phyloP scores from a whole-genome alignment of 1,140 invertebrate genomes.

The Gonatopus flavifemur region DNA sequence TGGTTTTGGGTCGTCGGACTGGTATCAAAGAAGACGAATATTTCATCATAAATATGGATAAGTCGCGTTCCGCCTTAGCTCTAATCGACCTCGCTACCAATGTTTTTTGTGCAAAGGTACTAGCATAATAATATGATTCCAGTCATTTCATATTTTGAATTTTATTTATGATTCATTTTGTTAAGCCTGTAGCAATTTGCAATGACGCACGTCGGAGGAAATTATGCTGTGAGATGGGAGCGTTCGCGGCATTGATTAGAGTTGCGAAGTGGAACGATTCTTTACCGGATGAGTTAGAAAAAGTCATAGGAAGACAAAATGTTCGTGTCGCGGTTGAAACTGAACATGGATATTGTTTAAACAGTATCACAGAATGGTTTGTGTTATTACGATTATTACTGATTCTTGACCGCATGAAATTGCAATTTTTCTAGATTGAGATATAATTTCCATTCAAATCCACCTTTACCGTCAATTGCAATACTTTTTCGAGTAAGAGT shows the following conservation, averaged over 20 bases:
- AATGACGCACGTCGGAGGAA: background rate
- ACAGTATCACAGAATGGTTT: conserved; percentile 5
- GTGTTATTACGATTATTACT: background rate
- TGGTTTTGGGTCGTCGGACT: conserved; percentile 14
- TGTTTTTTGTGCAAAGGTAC: conserved; percentile 18
- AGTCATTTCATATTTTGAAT: background rate
- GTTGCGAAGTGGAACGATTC: background rate
- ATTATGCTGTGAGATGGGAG: conserved; percentile 10
- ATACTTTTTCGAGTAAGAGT: too few species aligned
- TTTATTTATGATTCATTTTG: background rate
- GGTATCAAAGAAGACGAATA: conserved; percentile 5
- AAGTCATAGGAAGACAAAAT: conserved; percentile 1
- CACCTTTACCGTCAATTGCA: too few species aligned
- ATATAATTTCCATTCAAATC: too few species aligned
- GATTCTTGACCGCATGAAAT: background rate
- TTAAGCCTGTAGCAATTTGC: conserved; percentile 10
- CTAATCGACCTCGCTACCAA: conserved; percentile 8
- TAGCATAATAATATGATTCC: too few species aligned
- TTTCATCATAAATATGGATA: conserved; percentile 11
- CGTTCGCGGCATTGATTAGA: background rate
- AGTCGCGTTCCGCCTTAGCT: conserved; percentile 10
- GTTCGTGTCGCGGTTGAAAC: conserved; percentile 16
- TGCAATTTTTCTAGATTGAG: background rate
- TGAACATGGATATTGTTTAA: conserved; percentile 1
- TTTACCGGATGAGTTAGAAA: conserved; percentile 2